Percentiles rank a stretch among this genome's conserved stretches.
Evolutionary conservation across 2,113 vertebrate species (phyloP).

Genomic region (Gavialis gangeticus): DNA sequence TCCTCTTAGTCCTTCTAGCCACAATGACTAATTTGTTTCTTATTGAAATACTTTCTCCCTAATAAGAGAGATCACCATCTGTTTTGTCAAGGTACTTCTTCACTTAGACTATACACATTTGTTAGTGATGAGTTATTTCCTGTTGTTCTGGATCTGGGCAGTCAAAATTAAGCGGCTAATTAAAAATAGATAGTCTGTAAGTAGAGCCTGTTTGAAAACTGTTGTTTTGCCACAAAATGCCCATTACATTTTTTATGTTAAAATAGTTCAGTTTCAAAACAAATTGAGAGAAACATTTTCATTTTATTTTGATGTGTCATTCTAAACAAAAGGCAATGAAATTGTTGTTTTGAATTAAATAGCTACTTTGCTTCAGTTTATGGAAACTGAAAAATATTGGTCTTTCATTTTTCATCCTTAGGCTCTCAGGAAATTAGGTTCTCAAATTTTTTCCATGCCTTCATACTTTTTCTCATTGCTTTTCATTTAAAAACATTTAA

Average conservation of each 20-base stretch:
- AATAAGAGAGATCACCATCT: conserved; percentile 68
- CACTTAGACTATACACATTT: background rate
- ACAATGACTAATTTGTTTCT: conserved; percentile 50
- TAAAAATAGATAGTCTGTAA: conserved; percentile 44
- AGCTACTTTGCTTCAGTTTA: rapidly evolving
- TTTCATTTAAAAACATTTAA: background rate
- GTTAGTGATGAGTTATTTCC: conserved; percentile 17
- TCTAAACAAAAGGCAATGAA: background rate
- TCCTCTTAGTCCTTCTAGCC: conserved; percentile 41
- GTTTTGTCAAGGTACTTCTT: conserved; percentile 67
- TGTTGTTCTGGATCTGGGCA: conserved; percentile 63
- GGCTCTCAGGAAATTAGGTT: background rate
- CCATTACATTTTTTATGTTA: background rate
- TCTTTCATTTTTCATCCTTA: background rate
- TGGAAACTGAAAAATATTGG: background rate
- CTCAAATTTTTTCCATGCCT: background rate
- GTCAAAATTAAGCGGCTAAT: conserved; percentile 69
- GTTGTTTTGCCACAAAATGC: background rate
- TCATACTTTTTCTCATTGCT: background rate
- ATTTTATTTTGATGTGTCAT: background rate
- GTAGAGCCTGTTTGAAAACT: background rate
- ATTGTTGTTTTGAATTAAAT: background rate
- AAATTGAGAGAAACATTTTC: background rate
- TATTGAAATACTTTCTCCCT: conserved; percentile 51
- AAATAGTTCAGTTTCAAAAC: background rate